Evolutionary conservation across 2,888 invertebrate species (phyloP), one percentile per base, ranked within the genome.

Genomic region (Catocala sponsa): DNA sequence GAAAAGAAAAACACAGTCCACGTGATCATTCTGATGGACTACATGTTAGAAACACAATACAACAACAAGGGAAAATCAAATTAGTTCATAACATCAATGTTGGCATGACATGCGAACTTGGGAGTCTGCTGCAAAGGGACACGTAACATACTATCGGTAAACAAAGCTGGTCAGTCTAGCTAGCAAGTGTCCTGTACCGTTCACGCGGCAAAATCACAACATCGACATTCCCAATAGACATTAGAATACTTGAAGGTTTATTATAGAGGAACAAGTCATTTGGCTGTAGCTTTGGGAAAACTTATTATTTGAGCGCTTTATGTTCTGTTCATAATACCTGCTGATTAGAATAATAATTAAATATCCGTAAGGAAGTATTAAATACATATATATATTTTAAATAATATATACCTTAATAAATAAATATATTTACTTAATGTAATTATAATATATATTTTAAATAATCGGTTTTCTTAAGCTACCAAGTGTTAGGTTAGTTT

Each of bases 51-150:
- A 82, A 76, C 77, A 86, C 84, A 86, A 81, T 69, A 74, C 71
- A 78, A 83, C 81, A 84, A 87, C 83, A 86, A 81, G 79, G 77
- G 63, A 69, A 72, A 81, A 78, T 75, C 78, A 76, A 70, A 82
- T 83, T 80, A 85, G 83, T 83, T 70, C 72, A 77, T 74, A 73
- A 81, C 72, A 59, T 79, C 64, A 73, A 76, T 81, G 72, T 80
- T 89, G 91, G 91, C 92, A 91, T 91, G 91, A 90, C 92, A 92
- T 91, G 92, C 92, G 75, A 72, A 74, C 58, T 69, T 51, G 61
- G 56, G 68, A 78, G 66, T 79, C 68, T 75, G 69, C 65, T 72
- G 74, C 76, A 76, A 65, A 66, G 47, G 48, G 76, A 75, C 68
- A 15, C 38, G 57, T 72, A 72, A 65, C 65, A 68, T 63, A 63